Evolutionary conservation across 2,888 invertebrate genomes (phyloP).

Genomic region (Alentia gelatinosa): DNA sequence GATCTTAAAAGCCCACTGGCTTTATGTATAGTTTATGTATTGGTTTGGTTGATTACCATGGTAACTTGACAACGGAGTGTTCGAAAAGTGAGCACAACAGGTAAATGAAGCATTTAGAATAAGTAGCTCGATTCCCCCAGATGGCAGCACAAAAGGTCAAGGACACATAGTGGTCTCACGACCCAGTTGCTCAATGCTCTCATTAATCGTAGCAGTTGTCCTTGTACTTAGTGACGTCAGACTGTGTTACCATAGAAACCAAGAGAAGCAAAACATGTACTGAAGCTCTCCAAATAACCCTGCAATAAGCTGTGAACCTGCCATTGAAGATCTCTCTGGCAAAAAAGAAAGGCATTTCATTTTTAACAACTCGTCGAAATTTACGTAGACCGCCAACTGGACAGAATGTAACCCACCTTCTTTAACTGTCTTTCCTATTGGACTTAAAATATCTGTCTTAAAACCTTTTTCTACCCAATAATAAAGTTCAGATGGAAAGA

Average conservation of each 20-base stretch:
- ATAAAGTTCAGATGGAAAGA: no score
- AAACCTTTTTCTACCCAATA: no score
- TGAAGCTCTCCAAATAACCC: not conserved
- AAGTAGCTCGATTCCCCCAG: slow-evolving; percentile 20
- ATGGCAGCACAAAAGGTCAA: slow-evolving; percentile 39
- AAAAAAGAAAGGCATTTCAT: no score
- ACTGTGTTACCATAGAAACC: slow-evolving; percentile 25
- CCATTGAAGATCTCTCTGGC: no score
- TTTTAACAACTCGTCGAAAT: no score
- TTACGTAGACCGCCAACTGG: no score
- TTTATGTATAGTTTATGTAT: no score
- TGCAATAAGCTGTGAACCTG: not conserved
- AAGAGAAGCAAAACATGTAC: not conserved
- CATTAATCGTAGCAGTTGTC: slow-evolving; percentile 15
- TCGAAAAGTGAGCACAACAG: not conserved
- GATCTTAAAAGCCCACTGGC: no score
- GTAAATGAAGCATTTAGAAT: slow-evolving; percentile 20
- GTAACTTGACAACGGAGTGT: not conserved
- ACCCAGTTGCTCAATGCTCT: slow-evolving; percentile 46
- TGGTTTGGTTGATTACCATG: not conserved
- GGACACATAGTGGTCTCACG: not conserved
- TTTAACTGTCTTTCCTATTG: no score
- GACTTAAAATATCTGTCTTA: no score
- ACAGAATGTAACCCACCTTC: no score
- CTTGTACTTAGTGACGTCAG: slow-evolving; percentile 17